Evolutionary conservation across 2,113 vertebrate genomes (phyloP).

Genomic region (Sinocyclocheilus anophthalmus): DNA sequence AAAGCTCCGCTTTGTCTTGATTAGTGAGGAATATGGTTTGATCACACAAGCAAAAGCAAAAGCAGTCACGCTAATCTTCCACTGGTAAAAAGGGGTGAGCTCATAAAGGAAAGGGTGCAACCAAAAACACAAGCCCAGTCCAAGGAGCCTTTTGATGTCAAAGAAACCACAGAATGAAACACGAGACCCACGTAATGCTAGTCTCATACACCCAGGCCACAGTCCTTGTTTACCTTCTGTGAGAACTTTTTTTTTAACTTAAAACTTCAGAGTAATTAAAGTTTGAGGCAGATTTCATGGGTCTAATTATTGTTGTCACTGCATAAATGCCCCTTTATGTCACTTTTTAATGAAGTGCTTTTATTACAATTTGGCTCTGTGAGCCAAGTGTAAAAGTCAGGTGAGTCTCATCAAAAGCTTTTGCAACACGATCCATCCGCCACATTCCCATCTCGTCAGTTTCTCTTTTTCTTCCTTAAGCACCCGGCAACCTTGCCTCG

Average conservation of each 20-base stretch:
- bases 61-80: not conserved
- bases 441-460: slow-evolving; percentile 12
- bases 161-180: slow-evolving; percentile 32
- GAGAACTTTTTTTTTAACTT: not conserved
- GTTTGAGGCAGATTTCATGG: not conserved
- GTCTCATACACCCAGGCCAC: not conserved
- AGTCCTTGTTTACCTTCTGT: not conserved
- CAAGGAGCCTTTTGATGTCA: slow-evolving; percentile 26
- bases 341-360: slow-evolving; percentile 7
- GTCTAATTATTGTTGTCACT: not conserved
- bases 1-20: not conserved
- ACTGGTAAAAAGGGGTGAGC: slow-evolving; percentile 13
- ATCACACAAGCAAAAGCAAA: not conserved
- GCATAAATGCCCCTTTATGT: slow-evolving; percentile 5
- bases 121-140: slow-evolving; percentile 21
- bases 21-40: not conserved
- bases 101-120: not conserved
- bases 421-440: not conserved
- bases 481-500: not conserved
- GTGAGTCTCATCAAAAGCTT: not conserved
- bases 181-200: not conserved
- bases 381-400: slow-evolving; percentile 21
- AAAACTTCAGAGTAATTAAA: not conserved
- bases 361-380: not conserved
- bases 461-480: not conserved